Percentiles rank a stretch among this genome's conserved stretches.
These are phyloP conservation scores for Pristiophorus japonicus DNA, from an alignment of 2,113 vertebrate species.

Conservation along the genomic window DNA sequence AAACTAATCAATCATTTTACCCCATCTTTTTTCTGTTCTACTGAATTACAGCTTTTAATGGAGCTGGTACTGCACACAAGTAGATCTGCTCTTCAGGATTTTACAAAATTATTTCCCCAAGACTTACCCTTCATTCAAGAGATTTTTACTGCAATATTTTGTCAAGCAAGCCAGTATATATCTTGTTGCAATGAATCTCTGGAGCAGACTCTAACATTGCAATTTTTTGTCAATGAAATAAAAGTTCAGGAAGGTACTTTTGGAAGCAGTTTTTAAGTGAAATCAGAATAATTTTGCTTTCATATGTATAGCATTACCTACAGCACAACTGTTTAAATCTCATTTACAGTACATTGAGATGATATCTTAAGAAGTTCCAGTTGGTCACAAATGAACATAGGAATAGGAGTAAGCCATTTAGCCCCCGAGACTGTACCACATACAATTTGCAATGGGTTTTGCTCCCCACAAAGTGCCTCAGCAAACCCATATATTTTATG, in stretches of 20 bases:
- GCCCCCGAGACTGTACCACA: too few relatives aligned
- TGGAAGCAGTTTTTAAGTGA: neutral
- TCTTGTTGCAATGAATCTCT: neutral
- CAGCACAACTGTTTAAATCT: neutral
- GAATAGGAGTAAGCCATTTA: too few relatives aligned
- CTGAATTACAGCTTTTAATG: neutral
- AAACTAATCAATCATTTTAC: neutral
- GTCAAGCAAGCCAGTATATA: neutral
- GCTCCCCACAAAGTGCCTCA: neutral
- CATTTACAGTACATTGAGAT: neutral
- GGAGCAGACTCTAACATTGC: neutral
- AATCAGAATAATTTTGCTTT: neutral
- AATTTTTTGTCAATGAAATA: neutral
- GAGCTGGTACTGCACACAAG: neutral
- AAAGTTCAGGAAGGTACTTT: neutral
- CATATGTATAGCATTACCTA: neutral
- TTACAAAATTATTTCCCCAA: neutral
- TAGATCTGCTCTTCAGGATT: neutral
- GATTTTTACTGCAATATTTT: neutral
- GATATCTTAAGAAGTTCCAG: neutral
- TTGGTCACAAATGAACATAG: neutral
- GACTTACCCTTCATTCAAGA: neutral
- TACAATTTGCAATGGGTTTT: neutral
- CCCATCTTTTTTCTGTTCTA: neutral
- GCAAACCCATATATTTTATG: neutral